A percentile compares a stretch with the other conserved stretches of the same genome.
These are phyloP conservation scores for Pandion haliaetus DNA, from an alignment of 2,113 vertebrate genomes.

Conservation along the genomic window DNA sequence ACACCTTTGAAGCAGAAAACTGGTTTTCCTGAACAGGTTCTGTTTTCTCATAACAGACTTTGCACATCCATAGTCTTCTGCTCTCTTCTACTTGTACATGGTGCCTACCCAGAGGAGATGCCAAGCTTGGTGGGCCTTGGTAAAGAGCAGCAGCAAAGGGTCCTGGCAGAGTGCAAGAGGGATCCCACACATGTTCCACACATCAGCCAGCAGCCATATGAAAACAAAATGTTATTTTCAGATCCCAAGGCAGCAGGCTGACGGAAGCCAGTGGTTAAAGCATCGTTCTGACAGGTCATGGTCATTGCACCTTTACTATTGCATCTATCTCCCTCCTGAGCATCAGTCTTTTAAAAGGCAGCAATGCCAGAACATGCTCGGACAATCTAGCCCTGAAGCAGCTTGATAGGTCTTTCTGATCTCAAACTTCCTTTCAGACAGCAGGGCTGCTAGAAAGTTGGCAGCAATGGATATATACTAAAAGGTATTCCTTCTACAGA, in stretches of 20 bases:
- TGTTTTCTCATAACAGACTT: background rate
- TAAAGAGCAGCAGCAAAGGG: background rate
- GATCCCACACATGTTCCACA: accelerated
- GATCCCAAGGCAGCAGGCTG: background rate
- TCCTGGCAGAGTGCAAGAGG: background rate
- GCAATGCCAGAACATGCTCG: background rate
- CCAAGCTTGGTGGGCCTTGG: background rate
- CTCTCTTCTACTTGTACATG: background rate
- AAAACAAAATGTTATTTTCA: background rate
- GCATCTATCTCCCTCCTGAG: background rate
- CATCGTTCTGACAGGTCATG: background rate
- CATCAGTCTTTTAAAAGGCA: background rate
- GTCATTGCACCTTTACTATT: background rate
- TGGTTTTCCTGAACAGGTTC: background rate
- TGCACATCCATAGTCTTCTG: background rate
- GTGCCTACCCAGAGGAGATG: background rate
- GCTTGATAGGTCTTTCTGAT: background rate
- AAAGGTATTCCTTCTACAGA: background rate
- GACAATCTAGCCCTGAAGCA: background rate
- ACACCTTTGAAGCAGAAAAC: background rate
- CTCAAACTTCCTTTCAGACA: background rate
- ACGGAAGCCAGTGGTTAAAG: background rate
- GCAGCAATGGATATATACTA: background rate
- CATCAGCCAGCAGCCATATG: no score
- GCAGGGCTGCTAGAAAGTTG: background rate